Evolutionary conservation across 1,140 invertebrate species (phyloP).

Genomic region (Holcopasites calliopsidis): DNA sequence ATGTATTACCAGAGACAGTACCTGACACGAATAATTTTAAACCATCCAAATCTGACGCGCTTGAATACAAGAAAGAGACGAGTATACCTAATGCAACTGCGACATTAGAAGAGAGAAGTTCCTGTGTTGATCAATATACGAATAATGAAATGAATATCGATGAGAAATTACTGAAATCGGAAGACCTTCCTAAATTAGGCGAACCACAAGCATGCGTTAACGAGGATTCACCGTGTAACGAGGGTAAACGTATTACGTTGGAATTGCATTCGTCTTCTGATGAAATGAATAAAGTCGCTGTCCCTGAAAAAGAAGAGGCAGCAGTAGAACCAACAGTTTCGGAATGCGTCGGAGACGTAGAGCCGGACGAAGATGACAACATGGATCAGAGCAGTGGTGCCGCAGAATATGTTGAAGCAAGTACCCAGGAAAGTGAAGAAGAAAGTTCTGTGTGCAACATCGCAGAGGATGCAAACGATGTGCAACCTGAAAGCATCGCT

Average conservation of each 20-base stretch:
- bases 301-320: neutral
- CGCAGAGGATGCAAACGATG: neutral
- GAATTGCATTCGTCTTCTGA: neutral
- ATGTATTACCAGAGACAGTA: slow-evolving; percentile 37
- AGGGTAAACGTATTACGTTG: neutral
- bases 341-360: neutral
- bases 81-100: slow-evolving; percentile 37
- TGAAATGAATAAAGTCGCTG: slow-evolving; percentile 9
- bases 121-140: slow-evolving; percentile 63
- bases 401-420: neutral
- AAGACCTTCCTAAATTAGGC: slow-evolving; percentile 46
- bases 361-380: neutral
- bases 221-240: neutral
- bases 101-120: slow-evolving; percentile 59
- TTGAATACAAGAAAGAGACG: slow-evolving; percentile 34
- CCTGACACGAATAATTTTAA: slow-evolving; percentile 47
- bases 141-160: slow-evolving; percentile 63
- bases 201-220: slow-evolving; percentile 9
- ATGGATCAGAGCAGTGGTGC: neutral
- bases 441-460: neutral
- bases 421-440: neutral
- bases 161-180: slow-evolving; percentile 56
- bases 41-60: slow-evolving; percentile 27
- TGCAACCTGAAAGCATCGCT: slow-evolving; percentile 5
- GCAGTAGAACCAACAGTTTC: neutral